These are phyloP conservation scores for Phanerotoma sp. DNA, from an alignment of 2,888 invertebrate genomes.

Conservation along the genomic window DNA sequence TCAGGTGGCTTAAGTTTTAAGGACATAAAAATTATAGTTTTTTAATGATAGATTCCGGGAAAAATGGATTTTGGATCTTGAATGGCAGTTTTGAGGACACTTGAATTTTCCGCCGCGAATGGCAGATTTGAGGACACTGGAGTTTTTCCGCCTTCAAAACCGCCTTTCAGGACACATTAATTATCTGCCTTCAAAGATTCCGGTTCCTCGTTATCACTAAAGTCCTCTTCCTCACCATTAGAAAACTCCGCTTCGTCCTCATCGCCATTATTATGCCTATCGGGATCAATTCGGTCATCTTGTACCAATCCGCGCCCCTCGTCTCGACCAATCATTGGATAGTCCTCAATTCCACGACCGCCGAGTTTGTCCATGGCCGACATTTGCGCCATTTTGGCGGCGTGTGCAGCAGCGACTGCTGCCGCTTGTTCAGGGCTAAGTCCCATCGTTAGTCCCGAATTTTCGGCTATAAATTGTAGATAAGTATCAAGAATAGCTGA, in stretches of 20 bases:
- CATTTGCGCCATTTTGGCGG: constrained; percentile 76
- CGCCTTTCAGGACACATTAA: too few relatives aligned
- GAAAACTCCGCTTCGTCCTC: constrained; percentile 52
- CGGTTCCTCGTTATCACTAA: constrained; percentile 54
- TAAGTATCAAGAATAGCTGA: constrained; percentile 84
- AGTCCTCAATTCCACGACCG: constrained; percentile 47
- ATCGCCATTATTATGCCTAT: constrained; percentile 39
- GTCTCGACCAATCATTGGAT: constrained; percentile 52
- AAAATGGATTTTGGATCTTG: too few relatives aligned
- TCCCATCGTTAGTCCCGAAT: constrained; percentile 68
- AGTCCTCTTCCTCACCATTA: constrained; percentile 52
- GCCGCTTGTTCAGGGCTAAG: constrained; percentile 68
- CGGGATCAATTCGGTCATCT: constrained; percentile 46
- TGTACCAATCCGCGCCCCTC: constrained; percentile 49
- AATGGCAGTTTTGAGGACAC: too few relatives aligned
- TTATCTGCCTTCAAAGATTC: constrained; percentile 50
- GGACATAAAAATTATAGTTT: too few relatives aligned
- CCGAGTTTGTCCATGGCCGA: constrained; percentile 63
- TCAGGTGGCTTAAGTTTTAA: too few relatives aligned
- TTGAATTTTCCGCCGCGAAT: too few relatives aligned
- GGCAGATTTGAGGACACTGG: too few relatives aligned
- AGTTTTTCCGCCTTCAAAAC: too few relatives aligned
- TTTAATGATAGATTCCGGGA: too few relatives aligned
- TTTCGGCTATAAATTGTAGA: constrained; percentile 84
- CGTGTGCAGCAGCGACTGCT: constrained; percentile 68